Conservation (phyloP, 2,888 invertebrate species). For the Amphiduros pacificus region DNA sequence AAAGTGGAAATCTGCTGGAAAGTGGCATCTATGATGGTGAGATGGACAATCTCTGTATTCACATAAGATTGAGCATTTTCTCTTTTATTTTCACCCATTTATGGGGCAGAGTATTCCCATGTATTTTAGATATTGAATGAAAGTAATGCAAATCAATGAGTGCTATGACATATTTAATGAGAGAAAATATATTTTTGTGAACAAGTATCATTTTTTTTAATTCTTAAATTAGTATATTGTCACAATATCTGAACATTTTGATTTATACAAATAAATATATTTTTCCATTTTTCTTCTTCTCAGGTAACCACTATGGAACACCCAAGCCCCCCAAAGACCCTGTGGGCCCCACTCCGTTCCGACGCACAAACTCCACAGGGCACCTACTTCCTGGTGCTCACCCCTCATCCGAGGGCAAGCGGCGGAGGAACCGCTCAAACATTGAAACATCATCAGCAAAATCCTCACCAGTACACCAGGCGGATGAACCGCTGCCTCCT, state of each 20-base stretch:
- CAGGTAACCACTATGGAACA: slow-evolving; percentile 67
- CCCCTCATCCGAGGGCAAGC: slow-evolving; percentile 64
- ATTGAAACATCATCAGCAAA: slow-evolving; percentile 62
- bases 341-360: slow-evolving; percentile 36
- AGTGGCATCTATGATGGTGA: slow-evolving; percentile 69
- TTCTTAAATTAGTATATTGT: too few relatives aligned
- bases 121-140: too few relatives aligned
- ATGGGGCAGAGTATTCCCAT: too few relatives aligned
- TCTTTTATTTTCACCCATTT: too few relatives aligned
- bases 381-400: slow-evolving; percentile 62
- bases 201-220: too few relatives aligned
- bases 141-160: too few relatives aligned
- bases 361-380: slow-evolving; percentile 49
- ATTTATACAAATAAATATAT: neutral
- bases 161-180: too few relatives aligned
- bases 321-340: slow-evolving; percentile 63
- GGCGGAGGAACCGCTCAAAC: slow-evolving; percentile 65
- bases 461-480: slow-evolving; percentile 37
- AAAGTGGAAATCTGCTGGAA: slow-evolving; percentile 66
- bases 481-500: neutral
- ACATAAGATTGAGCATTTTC: too few relatives aligned
- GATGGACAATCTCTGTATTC: slow-evolving; percentile 24
- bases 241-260: too few relatives aligned
- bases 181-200: too few relatives aligned
- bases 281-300: neutral